Conservation (phyloP, 2,888 invertebrate species). For the Philhelius pedissequus region DNA sequence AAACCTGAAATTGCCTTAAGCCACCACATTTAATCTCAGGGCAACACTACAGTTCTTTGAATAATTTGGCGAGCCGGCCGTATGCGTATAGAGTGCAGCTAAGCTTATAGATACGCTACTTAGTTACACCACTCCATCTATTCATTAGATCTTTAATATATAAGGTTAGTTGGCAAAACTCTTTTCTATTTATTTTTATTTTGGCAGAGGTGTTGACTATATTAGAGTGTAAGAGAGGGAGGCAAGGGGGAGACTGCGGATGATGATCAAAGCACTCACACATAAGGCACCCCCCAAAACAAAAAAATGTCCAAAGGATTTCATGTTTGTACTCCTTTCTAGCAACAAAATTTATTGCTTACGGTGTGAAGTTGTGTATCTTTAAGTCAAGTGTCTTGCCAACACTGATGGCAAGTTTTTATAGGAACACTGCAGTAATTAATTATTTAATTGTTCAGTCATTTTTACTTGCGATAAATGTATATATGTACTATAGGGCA, state of each 20-base stretch:
- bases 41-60: slow-evolving; percentile 63
- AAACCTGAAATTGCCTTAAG: slow-evolving; percentile 64
- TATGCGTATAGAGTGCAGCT: slow-evolving; percentile 7
- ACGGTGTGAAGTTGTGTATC: slow-evolving; percentile 54
- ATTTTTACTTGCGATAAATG: too few species aligned
- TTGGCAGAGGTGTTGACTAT: slow-evolving; percentile 53
- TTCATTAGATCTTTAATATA: slow-evolving; percentile 28
- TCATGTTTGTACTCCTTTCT: slow-evolving; percentile 49
- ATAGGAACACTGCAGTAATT: slow-evolving; percentile 18
- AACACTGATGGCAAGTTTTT: slow-evolving; percentile 6
- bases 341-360: slow-evolving; percentile 47
- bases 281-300: background rate
- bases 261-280: background rate
- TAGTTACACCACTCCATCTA: slow-evolving; percentile 49
- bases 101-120: slow-evolving; percentile 56
- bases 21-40: slow-evolving; percentile 63
- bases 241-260: background rate
- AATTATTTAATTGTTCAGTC: too few species aligned
- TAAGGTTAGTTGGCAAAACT: background rate
- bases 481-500: too few species aligned
- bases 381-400: slow-evolving; percentile 37
- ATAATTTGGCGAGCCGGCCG: slow-evolving; percentile 46
- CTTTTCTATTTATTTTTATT: background rate
- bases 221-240: background rate
- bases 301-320: slow-evolving; percentile 50